Percentiles rank a stretch among this genome's conserved stretches.
Conservation (phyloP, 2,797 vertebrate genomes). For the Nannoperca australis region DNA sequence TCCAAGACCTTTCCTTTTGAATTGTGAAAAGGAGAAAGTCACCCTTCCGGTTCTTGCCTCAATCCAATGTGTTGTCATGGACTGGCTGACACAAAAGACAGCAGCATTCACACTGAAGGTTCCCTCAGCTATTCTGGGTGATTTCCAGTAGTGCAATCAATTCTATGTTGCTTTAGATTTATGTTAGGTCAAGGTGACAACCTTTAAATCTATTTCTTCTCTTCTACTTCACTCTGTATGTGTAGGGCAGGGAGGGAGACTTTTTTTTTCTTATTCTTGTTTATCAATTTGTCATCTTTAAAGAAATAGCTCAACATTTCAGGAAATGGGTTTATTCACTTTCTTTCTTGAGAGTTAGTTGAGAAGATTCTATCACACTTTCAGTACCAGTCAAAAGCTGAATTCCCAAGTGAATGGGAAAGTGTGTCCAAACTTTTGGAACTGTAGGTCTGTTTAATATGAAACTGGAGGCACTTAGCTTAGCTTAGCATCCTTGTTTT, state of each 20-base stretch:
- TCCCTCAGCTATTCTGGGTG: conserved; percentile 12
- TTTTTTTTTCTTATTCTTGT: not conserved
- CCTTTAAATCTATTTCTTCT: not conserved
- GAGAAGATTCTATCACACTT: not conserved
- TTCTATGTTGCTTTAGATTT: not conserved
- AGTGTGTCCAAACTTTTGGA: too few species aligned
- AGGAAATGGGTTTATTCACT: not conserved
- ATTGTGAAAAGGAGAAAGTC: conserved; percentile 55
- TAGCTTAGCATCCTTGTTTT: not conserved
- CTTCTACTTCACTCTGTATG: not conserved
- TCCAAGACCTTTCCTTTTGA: conserved; percentile 61
- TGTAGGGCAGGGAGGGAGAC: not conserved
- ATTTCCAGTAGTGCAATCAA: conserved; percentile 15
- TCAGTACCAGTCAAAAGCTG: too few species aligned
- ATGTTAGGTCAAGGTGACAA: conserved; percentile 1
- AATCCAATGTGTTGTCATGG: conserved; percentile 43
- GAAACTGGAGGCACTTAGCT: not conserved
- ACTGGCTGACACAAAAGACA: conserved; percentile 21
- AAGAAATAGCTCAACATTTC: not conserved
- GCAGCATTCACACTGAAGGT: conserved; percentile 14
- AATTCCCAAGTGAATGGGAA: too few species aligned
- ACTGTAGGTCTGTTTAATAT: not conserved
- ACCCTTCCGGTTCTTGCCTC: conserved; percentile 24
- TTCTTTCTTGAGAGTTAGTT: not conserved
- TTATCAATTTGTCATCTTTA: not conserved